These are phyloP conservation scores for Petrocephalus sullivani DNA, from an alignment of 2,797 vertebrate species.

Conservation along the genomic window DNA sequence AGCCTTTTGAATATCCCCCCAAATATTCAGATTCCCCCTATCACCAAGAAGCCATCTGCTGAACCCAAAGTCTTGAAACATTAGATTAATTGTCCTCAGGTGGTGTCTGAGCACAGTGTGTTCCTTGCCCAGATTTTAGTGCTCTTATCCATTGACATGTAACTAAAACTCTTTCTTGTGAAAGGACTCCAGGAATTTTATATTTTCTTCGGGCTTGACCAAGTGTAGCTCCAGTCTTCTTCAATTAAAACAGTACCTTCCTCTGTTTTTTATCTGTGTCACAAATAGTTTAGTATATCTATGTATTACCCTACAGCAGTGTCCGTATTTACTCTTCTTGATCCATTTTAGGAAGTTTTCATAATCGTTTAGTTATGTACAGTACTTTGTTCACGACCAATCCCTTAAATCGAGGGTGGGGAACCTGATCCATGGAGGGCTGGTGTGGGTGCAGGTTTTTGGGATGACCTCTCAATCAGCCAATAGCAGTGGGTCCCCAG, in stretches of 20 bases:
- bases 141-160: neutral
- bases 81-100: slow-evolving; percentile 21
- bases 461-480: no score
- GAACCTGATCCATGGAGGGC: no score
- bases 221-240: neutral
- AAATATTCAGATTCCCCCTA: neutral
- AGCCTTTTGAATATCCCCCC: neutral
- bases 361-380: neutral
- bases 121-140: neutral
- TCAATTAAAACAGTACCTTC: neutral
- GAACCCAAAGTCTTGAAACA: slow-evolving; percentile 2
- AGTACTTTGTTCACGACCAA: neutral
- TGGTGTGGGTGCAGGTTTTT: no score
- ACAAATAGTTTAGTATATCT: neutral
- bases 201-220: slow-evolving; percentile 14
- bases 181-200: slow-evolving; percentile 4
- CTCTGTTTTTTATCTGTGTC: neutral
- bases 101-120: neutral
- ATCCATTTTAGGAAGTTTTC: neutral
- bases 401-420: neutral
- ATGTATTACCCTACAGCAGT: neutral
- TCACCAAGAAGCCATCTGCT: neutral
- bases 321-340: neutral
- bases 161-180: slow-evolving; percentile 12
- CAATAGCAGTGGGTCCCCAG: no score